Evolutionary conservation across 2,797 vertebrate species (phyloP).

Genomic region (Platalea minor): DNA sequence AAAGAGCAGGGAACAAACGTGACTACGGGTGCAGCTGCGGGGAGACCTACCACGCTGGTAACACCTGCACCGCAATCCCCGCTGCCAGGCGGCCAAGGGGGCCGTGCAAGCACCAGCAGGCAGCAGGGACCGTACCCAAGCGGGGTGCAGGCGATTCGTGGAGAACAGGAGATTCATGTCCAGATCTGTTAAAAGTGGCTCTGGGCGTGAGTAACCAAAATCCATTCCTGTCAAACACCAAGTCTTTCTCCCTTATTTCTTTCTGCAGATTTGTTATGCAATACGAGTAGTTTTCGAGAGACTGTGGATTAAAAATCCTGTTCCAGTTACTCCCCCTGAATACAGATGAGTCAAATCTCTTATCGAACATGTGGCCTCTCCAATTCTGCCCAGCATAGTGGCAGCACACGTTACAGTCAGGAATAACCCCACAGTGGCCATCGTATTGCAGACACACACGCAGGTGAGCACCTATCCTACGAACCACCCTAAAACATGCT

Average conservation of each 20-base stretch:
- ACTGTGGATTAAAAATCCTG: background rate
- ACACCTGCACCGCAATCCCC: background rate
- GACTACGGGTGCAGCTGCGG: background rate
- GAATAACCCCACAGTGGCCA: background rate
- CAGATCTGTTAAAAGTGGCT: background rate
- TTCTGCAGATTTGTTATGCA: background rate
- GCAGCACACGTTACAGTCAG: background rate
- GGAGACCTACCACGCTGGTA: background rate
- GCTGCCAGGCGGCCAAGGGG: background rate
- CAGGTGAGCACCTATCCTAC: background rate
- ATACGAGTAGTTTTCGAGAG: background rate
- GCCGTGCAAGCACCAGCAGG: background rate
- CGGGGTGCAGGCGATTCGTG: rapidly evolving
- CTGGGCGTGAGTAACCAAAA: background rate
- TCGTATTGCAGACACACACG: background rate
- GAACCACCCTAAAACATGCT: background rate
- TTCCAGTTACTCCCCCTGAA: background rate
- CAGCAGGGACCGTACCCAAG: rapidly evolving
- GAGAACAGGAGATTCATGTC: background rate
- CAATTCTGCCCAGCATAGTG: background rate
- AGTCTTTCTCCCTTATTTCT: background rate
- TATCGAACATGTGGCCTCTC: rapidly evolving
- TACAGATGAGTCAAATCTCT: background rate
- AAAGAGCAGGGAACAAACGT: background rate
- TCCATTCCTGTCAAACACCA: background rate